Evolutionary conservation across 2,113 vertebrate species (phyloP).

Genomic region (Candoia aspera): DNA sequence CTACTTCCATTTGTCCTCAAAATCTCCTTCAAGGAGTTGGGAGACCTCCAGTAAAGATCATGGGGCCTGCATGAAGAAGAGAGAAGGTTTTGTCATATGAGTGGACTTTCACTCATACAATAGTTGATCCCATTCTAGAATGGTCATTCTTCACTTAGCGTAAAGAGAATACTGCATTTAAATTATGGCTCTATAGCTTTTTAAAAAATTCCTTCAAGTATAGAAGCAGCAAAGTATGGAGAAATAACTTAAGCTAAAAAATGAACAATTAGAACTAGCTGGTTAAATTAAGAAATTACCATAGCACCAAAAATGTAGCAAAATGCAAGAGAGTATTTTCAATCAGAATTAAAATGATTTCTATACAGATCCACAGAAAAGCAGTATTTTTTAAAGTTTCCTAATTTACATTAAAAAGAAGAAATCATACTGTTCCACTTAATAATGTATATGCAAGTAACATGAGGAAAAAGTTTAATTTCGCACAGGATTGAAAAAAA

Average conservation of each 20-base stretch:
- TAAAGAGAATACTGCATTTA: background rate
- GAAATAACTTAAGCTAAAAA: background rate
- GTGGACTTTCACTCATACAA: background rate
- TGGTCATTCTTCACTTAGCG: background rate
- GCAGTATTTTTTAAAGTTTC: background rate
- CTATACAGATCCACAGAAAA: background rate
- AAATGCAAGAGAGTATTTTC: background rate
- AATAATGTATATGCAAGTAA: background rate
- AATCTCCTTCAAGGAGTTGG: no score
- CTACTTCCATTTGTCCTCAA: no score
- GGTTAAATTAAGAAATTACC: conserved; percentile 23
- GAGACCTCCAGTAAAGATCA: no score
- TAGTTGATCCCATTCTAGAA: background rate
- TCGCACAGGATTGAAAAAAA: conserved; percentile 37
- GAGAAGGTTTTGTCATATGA: background rate
- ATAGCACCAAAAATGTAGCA: background rate
- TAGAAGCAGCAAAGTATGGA: background rate
- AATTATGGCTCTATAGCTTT: background rate
- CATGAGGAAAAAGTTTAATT: conserved; percentile 29
- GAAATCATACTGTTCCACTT: conserved; percentile 1
- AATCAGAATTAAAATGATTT: background rate
- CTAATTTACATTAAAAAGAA: background rate
- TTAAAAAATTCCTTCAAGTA: background rate
- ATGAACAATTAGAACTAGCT: background rate
- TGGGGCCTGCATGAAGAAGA: background rate